phyloP scores from a whole-genome alignment of 1,140 invertebrate species.

The Macrocentrus cingulum region DNA sequence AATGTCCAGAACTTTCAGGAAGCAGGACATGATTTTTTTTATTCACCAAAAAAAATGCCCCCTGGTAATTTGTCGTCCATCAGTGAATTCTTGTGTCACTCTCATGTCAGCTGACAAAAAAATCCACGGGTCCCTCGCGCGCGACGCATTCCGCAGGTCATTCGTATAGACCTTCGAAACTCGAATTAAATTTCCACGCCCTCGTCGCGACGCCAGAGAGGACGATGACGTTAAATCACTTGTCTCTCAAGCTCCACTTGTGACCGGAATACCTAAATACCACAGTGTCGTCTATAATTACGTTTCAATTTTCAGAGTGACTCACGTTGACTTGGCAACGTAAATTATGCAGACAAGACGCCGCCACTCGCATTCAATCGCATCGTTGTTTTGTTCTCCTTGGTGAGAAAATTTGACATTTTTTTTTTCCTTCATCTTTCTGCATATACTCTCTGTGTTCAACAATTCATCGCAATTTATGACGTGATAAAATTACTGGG shows the following conservation, averaged over 20 bases:
- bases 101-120: no score
- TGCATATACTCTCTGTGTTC: constrained; percentile 19
- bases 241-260: neutral
- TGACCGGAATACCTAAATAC: constrained; percentile 23
- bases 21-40: no score
- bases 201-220: no score
- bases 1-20: no score
- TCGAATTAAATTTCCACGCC: no score
- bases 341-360: constrained; percentile 8
- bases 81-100: no score
- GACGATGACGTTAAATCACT: no score
- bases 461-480: constrained; percentile 35
- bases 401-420: constrained; percentile 10
- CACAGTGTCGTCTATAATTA: constrained; percentile 7
- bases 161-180: no score
- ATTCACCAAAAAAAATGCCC: no score
- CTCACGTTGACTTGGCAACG: neutral
- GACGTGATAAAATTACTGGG: constrained; percentile 46
- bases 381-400: constrained; percentile 1
- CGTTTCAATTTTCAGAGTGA: constrained; percentile 20
- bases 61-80: no score
- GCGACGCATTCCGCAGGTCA: no score
- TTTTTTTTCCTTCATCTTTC: neutral
- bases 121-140: no score
- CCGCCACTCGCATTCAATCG: neutral